Evolutionary conservation across 2,888 invertebrate genomes (phyloP), one percentile per base, ranked within the genome.

Genomic region (Eupithecia abbreviata): DNA sequence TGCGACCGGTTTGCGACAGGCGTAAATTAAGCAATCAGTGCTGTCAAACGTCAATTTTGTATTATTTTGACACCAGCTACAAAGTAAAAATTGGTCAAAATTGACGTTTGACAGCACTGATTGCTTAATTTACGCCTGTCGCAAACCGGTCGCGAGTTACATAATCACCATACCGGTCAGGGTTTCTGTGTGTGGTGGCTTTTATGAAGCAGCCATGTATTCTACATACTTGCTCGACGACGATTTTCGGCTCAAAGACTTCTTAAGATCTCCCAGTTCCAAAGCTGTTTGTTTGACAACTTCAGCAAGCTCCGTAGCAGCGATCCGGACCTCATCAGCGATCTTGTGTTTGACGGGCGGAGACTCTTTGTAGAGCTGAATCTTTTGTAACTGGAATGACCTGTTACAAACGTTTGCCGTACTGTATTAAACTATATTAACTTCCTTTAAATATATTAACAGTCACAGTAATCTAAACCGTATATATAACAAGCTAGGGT

Each of bases 211-310:
- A 47, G 2, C 10, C 47, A 7, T 47, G 10, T 43, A 47, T 62
- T 12, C 62, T 12, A 55, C 18, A 65, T 83, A 91, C 92, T 82
- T 80, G 75, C 84, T 86, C 12, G 83, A 74, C 12, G 85, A 83
- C 69, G 84, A 30, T 82, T 85, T 42, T 58, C 81, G 2, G 85
- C 82, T 71, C 76, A 84, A 18, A 77, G 79, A 77, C 18, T 85
- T 82, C 68, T 90, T 89, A 9, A 90, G 79, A 18, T 90, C 90
- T 76, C 90, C 83, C 0, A 92, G 83, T 76, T 93, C 93, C 0
- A 90, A 90, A 13, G 85, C 83, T 0, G 82, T 80, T 77, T 90
- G 86, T 10, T 84, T 86, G 7, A 70, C 72, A 15, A 85, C 84
- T 18, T 88, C 87, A n/a, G 84, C 82, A 0, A 92, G 84, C 77